Base-by-base conservation (phyloP, 2,888 invertebrate species). In the Dione juno region DNA sequence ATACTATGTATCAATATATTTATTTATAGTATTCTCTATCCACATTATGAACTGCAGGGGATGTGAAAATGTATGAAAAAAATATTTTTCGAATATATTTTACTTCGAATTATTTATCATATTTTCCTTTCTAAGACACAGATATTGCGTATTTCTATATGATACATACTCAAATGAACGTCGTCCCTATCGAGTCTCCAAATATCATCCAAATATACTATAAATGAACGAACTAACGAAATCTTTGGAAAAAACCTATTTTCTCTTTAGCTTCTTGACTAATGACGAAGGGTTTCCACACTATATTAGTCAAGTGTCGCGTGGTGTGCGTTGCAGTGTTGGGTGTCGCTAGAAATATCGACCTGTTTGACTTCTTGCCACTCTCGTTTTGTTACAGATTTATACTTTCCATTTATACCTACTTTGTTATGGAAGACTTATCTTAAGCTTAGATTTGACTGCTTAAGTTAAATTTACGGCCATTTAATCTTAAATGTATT, bases 281-380 rank as follows among this genome's bases (percentile, higher is more conserved):
- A 75, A 78, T 84, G 83, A 82, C 83, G 81, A 82, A 83, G 85
- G 80, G 80, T 82, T 85, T 88, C 84, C 83, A 80, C 86, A 79
- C 89, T 88, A 84, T 89, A 88, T 88, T 86, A 87, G 89, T 85
- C 84, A 88, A 82, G 86, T 84, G 84, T 78, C 21, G 14, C 67
- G 75, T 80, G 82, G 87, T 86, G 82, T 86, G 86, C 84, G 84
- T 87, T 85, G 85, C 87, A 81, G 85, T 80, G 82, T 87, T 81
- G 84, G 85, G 83, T 87, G 86, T 86, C 86, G 77, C 84, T 88
- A 86, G 86, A 87, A 89, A 90, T 91, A 90, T 85, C 88, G 79
- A 81, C 79, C 85, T 85, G 85, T 88, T 88, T 86, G 43, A 82
- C 75, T 70, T 77, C 76, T 77, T 73, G 45, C 48, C 61, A 69